Evolutionary conservation across 2,797 vertebrate species (phyloP), one percentile per base, ranked within the genome.

Genomic region (Micropoecilia bifurca): DNA sequence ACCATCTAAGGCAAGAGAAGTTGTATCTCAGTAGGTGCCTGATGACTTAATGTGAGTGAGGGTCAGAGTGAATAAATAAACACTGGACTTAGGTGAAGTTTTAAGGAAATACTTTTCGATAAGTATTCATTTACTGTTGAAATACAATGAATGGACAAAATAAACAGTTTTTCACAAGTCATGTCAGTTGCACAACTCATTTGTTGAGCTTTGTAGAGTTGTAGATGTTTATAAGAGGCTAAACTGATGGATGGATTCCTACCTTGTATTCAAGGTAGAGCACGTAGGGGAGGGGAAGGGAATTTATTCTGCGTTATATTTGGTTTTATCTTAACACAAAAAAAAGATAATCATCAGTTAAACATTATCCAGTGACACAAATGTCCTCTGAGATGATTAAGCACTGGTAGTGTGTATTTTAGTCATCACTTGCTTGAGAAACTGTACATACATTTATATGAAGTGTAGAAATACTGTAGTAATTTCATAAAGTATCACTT

Each of bases 1-100:
- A 86, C 95, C 94, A 94, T 95, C 92, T 95, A 95, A 94, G 94
- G 94, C 91, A 91, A 93, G 90, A 92, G 72, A 90, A 91, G 90
- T 89, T 89, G 50, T 86, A 85, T 89, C 88, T 79, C 83, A 69
- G 88, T 33, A 86, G 88, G 86, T 80, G 87, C 82, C 82, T 79
- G 88, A 89, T 94, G 91, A 95, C 90, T 93, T 91, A 90, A 86
- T 86, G 85, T 80, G 84, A 87, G 87, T 57, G 30, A 77, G 90
- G 89, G 89, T 82, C 85, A 86, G 86, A 90, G 91, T 83, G 93
- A 94, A 92, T 88, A 93, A 93, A 94, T 94, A 94, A 95, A 94
- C 94, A 94, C 48, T 53, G 85, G 86, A 91, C 90, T 92, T 91
- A 93, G 92, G 89, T 87, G 88, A 87, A 91, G 90, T 87, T 85